Evolutionary conservation across 2,888 invertebrate species (phyloP), one percentile per base, ranked within the genome.

Genomic region (Drosophila mimica): DNA sequence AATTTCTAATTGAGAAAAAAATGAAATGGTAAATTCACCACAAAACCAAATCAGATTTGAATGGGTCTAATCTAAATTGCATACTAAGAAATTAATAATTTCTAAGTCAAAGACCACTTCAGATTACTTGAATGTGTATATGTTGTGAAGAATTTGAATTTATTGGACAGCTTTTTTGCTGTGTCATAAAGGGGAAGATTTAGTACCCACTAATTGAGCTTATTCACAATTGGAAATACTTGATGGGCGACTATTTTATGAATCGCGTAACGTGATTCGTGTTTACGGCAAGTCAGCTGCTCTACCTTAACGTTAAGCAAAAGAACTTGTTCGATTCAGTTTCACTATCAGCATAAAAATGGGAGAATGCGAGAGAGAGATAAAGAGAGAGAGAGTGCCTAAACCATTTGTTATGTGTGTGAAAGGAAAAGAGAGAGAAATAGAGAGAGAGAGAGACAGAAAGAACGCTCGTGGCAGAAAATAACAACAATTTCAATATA

Each of bases 231-330:
- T 46, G 13, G 17, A 28, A 51, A 61, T 60, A 63, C 51, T 59
- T 64, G 74, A 65, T 65, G 53, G 60, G 38, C 57, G 48, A 48
- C 34, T 56, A 59, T 81, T 79, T 67, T 67, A 77, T 77, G 43
- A 60, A 30, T 43, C 49, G 46, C 20, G 11, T 11, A 3, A 43
- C 20, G 5, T 20, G 4, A 46, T 15, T 25, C 15, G 51, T 43
- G 69, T 58, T 70, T 57, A 8, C 57, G 52, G 76, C 84, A 73
- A 86, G 81, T 73, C 73, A 60, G 61, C 72, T 70, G 59, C 72
- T 70, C 60, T 75, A 73, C 70, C 79, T 67, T 68, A 86, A 52
- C 25, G 17, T 30, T 40, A 25, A 36, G 38, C 43, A 30, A 70
- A 63, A 66, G 43, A 81, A 61, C 68, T 68, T 68, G 68, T 70